These are phyloP conservation scores for Drosophila subobscura DNA, from an alignment of 1,140 invertebrate genomes.

Conservation along the genomic window DNA sequence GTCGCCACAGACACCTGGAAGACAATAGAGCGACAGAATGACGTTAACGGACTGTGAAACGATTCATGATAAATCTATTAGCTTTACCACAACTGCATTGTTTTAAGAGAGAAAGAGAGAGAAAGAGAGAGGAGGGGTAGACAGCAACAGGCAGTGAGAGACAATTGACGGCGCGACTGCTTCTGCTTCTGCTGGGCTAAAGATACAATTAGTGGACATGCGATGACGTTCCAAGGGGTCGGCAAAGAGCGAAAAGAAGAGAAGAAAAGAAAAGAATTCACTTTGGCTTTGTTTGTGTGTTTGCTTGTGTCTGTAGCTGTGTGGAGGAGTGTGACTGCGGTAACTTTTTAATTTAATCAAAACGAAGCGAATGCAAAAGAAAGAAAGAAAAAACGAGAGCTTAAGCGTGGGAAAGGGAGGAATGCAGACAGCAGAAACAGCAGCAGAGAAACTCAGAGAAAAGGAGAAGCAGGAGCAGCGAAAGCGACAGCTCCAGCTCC, in stretches of 20 bases:
- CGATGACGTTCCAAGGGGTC: background rate
- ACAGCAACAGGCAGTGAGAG: slow-evolving; percentile 28
- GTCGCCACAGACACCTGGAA: slow-evolving; percentile 15
- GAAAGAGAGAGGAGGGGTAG: background rate
- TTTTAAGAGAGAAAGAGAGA: background rate
- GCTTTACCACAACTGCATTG: slow-evolving; percentile 35
- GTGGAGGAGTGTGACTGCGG: slow-evolving; percentile 25
- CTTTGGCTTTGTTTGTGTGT: background rate
- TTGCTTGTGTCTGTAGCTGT: slow-evolving; percentile 8
- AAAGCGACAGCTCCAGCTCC: slow-evolving; percentile 8
- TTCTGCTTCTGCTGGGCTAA: slow-evolving; percentile 4
- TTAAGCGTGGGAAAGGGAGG: slow-evolving; percentile 16
- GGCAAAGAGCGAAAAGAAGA: background rate
- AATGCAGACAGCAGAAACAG: slow-evolving; percentile 18
- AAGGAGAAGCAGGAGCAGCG: background rate
- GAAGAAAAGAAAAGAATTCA: slow-evolving; percentile 11
- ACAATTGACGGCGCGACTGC: slow-evolving; percentile 25
- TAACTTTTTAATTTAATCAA: slow-evolving; percentile 66
- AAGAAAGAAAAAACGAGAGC: slow-evolving; percentile 3
- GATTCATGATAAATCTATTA: slow-evolving; percentile 64
- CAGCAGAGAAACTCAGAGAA: background rate
- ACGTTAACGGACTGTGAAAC: slow-evolving; percentile 49
- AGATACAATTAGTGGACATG: slow-evolving; percentile 49
- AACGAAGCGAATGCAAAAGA: slow-evolving; percentile 42
- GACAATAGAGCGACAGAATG: slow-evolving; percentile 17